Evolutionary conservation across 2,888 invertebrate genomes (phyloP).

Genomic region (Oscheius sp.): DNA sequence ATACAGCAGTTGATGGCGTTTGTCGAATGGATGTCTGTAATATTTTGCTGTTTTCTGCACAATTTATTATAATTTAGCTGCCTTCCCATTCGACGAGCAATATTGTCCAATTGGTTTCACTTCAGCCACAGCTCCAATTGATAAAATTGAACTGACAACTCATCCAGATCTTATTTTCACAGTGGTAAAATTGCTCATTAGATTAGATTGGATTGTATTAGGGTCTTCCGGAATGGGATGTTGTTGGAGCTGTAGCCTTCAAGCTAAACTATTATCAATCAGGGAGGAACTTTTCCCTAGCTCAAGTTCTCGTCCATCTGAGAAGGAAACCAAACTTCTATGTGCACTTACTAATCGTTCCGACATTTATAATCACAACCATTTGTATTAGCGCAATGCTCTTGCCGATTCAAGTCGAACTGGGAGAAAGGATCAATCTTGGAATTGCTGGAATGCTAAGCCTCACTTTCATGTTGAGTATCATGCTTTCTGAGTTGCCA

Average conservation of each 20-base stretch:
- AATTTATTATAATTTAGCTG: not conserved
- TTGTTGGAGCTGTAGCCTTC: not conserved
- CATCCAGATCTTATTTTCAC: not conserved
- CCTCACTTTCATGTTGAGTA: constrained; percentile 11
- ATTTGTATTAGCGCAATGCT: constrained; percentile 9
- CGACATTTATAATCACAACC: not conserved
- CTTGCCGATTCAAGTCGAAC: not conserved
- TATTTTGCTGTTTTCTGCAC: not conserved
- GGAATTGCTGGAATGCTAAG: constrained; percentile 18
- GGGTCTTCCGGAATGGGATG: constrained; percentile 7
- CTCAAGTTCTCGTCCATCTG: not conserved
- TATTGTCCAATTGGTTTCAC: constrained; percentile 15
- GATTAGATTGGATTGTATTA: no score
- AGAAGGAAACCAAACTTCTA: constrained; percentile 1
- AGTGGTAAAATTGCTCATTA: no score
- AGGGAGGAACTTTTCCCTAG: constrained; percentile 6
- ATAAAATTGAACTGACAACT: not conserved
- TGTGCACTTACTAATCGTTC: not conserved
- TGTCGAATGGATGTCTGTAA: no score
- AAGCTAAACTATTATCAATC: not conserved
- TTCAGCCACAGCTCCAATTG: not conserved
- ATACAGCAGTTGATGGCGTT: no score
- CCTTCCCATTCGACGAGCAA: constrained; percentile 14
- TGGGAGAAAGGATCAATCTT: constrained; percentile 12
- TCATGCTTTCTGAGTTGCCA: not conserved